Base-by-base conservation (phyloP, 2,113 vertebrate species). In the Macquaria ambigua region DNA sequence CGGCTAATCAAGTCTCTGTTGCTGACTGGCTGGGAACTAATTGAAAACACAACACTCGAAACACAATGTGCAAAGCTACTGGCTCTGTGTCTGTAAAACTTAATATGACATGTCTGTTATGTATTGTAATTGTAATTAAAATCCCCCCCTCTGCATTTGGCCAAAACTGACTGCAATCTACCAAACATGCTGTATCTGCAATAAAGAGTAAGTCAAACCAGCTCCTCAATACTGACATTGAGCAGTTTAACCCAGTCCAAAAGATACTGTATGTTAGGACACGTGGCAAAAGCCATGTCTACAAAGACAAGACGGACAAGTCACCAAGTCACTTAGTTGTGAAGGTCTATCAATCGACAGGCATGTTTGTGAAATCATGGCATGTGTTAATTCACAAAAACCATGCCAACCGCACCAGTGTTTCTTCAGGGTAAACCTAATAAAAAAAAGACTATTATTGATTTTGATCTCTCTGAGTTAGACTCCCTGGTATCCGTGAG, bases 401-500 rank as follows among this genome's bases (percentile, higher is more conserved):
- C 4, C 28, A 70, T 4, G 39, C 23, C 28, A 20, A 34, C 21
- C 12, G 0, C 50, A 66, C 3, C 43, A 8, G 74, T 10, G 37
- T 59, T 25, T 25, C 8, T 31, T 41, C 12, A 14, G 37, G 59
- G 31, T 71, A 50, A 84, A 85, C 37, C 43, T 46, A 20, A 84
- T 75, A 18, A 68, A 52, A 68, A 52, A 77, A 46, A n/a, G 61
- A 16, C 41, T 75, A n/a, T 80, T 74, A n/a, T n/a, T n/a, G n/a
- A 71, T 64, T 90, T 86, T 3, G 58, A 90, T 85, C 7, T 0
- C 21, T 69, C n/a, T 12, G n/a, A 86, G 50, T 52, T 72, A 43
- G 55, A 53, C 56, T 74, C 69, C 21, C 46, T 64, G 48, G 77
- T 73, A 72, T 90, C 61, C 64, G 25, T 46, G 52, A 77, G 66